phyloP scores from a whole-genome alignment of 2,797 vertebrate genomes.

The Tragelaphus oryx region DNA sequence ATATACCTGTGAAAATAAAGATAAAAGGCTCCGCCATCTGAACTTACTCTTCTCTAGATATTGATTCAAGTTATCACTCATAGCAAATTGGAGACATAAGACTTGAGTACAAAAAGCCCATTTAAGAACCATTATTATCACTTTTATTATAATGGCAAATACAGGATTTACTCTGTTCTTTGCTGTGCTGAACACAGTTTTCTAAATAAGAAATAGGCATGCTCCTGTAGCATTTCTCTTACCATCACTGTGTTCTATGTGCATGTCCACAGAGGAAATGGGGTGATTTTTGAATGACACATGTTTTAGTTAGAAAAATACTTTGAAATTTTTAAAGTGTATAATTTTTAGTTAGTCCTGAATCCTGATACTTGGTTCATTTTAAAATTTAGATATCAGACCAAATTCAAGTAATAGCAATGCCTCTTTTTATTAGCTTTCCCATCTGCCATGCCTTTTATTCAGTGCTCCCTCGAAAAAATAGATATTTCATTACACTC shows the following conservation, averaged over 20 bases:
- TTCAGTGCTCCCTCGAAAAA: not conserved
- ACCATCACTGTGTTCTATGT: not conserved
- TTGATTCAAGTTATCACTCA: constrained; percentile 5
- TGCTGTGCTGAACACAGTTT: not conserved
- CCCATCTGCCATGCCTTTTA: not conserved
- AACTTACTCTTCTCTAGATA: not conserved
- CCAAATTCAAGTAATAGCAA: not conserved
- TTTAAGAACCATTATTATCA: not conserved
- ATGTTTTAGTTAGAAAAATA: not conserved
- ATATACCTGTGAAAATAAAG: constrained; percentile 21
- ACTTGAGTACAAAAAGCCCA: not conserved
- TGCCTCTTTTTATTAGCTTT: not conserved
- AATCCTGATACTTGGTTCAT: not conserved
- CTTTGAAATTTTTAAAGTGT: not conserved
- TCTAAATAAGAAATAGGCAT: not conserved
- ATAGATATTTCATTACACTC: not conserved
- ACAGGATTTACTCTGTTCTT: not conserved
- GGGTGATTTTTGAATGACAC: not conserved
- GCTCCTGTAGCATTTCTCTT: not conserved
- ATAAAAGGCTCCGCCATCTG: not conserved
- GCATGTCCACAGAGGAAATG: not conserved
- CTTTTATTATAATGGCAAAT: not conserved
- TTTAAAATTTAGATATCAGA: constrained; percentile 2
- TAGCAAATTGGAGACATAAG: not conserved
- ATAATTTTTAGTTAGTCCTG: not conserved